Evolutionary conservation across 2,797 vertebrate genomes (phyloP).

Genomic region (Nyctibius grandis): DNA sequence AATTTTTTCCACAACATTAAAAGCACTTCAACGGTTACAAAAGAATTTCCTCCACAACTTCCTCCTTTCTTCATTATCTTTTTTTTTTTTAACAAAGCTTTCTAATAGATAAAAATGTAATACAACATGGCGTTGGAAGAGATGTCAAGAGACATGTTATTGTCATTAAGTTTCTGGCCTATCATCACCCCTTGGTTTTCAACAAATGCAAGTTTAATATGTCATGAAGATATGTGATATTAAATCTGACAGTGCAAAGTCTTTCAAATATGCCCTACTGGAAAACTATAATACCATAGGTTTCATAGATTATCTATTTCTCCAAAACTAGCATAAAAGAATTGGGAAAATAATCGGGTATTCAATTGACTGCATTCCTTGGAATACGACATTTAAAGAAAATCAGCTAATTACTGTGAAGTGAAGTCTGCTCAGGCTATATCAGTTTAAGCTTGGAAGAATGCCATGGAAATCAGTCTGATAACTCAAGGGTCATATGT

Average conservation of each 20-base stretch:
- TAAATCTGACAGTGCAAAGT: not conserved
- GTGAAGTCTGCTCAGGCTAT: not conserved
- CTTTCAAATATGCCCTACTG: not conserved
- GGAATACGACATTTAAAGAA: not conserved
- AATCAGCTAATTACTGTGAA: not conserved
- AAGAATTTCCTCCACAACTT: not conserved
- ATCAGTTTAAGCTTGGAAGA: not conserved
- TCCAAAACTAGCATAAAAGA: not conserved
- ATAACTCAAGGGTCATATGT: not conserved
- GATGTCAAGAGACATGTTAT: not conserved
- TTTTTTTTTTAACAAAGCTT: not conserved
- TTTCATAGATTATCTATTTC: not conserved
- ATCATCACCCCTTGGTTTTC: not conserved
- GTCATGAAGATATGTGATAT: not conserved
- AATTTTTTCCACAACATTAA: not conserved
- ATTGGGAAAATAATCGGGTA: not conserved
- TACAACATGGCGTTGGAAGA: not conserved
- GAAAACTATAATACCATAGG: not conserved
- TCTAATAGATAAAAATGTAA: not conserved
- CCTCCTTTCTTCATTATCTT: not conserved
- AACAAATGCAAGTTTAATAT: not conserved
- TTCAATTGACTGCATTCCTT: not conserved
- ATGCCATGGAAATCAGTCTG: not conserved
- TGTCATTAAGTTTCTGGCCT: not conserved
- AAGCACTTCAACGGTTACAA: not conserved